Base-by-base conservation (phyloP, 2,888 invertebrate species). In the Hypercompe scribonia region DNA sequence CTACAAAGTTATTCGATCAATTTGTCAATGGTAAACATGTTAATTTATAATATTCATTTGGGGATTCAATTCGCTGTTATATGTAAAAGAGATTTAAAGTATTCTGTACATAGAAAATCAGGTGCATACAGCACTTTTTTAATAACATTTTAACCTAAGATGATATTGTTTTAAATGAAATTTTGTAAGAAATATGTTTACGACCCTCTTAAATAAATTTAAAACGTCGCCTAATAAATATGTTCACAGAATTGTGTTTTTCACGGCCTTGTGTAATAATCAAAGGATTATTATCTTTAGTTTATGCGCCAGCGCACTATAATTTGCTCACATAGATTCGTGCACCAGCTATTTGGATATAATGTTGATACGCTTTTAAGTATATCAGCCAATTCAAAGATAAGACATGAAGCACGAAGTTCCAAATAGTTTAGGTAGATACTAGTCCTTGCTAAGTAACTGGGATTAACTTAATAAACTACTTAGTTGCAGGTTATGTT, bases 291-390 rank as follows among this genome's bases (percentile, higher is more conserved):
- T 84, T 85, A 82, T 70, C 78, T 77, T 71, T 72, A 76, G 74
- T 77, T 72, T 81, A 81, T 79, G 81, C 79, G 84, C 78, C 71
- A 79, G 82, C 81, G 81, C 83, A 73, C 77, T 75, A 74, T 78
- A 78, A 87, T 87, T 88, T 86, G 84, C 79, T 71, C 76, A 71
- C 76, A 65, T 50, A 78, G 76, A 81, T 42, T 91, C 92, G 91
- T 92, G 92, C 89, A 85, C 77, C 33, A 78, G 82, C 86, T 83
- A 90, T 92, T 91, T 88, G 86, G 84, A 81, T 68, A 81, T 80
- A 81, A 73, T 80, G 78, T 75, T 84, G 79, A 83, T 85, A 85
- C 84, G 84, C 79, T 79, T 83, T 81, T 82, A 85, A 79, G 78
- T 74, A 72, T 75, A 80, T 81, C 80, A 83, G 79, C 81, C 83